These are phyloP conservation scores for Addax nasomaculatus DNA, from an alignment of 2,113 vertebrate genomes.

Conservation along the genomic window DNA sequence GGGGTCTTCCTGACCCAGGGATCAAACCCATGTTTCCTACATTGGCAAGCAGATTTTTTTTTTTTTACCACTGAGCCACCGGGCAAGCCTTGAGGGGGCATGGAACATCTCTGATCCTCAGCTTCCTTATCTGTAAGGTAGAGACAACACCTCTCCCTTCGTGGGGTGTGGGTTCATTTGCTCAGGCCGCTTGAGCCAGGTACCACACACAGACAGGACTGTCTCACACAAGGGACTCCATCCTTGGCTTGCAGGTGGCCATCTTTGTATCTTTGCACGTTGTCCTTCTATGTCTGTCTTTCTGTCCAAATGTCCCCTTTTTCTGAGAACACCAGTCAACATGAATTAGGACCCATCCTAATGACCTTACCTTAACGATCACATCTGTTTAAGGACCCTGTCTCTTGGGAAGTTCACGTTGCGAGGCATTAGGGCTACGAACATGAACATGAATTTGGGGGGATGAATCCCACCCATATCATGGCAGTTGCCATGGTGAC, in stretches of 20 bases:
- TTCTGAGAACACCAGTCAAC: background rate
- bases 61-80: background rate
- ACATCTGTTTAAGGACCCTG: background rate
- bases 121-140: background rate
- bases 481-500: background rate
- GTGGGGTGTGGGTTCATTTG: accelerated
- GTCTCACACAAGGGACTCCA: accelerated
- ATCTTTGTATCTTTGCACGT: background rate
- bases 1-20: background rate
- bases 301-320: background rate
- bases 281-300: too few relatives aligned
- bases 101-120: background rate
- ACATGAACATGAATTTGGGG: background rate
- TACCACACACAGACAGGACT: accelerated
- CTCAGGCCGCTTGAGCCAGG: background rate
- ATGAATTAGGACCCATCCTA: background rate
- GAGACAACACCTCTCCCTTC: background rate
- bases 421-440: background rate
- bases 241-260: accelerated
- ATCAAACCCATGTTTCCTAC: background rate
- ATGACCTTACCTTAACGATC: background rate
- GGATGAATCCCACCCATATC: background rate
- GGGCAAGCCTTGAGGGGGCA: background rate
- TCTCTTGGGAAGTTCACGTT: background rate
- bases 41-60: background rate